phyloP scores from a whole-genome alignment of 2,113 vertebrate genomes.

The Furnarius figulus region DNA sequence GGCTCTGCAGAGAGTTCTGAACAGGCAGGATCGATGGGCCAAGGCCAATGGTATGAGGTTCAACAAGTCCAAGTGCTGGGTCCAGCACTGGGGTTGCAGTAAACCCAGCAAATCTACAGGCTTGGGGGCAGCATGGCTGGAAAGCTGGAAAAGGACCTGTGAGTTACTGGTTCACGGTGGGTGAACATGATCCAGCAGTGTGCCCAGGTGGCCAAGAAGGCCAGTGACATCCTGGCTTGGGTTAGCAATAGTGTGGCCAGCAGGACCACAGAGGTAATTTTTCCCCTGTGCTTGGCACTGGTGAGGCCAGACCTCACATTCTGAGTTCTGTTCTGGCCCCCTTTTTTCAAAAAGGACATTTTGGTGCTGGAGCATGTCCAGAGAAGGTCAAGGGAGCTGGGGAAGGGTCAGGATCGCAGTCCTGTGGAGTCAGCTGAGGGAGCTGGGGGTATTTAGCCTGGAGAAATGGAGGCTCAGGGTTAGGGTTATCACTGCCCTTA shows the following conservation, averaged over 20 bases:
- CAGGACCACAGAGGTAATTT: neutral
- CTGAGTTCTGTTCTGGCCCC: neutral
- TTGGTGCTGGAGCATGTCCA: neutral
- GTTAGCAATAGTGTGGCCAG: neutral
- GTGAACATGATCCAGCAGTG: neutral
- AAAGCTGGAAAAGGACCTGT: neutral
- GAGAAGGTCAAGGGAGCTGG: neutral
- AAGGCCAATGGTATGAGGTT: neutral
- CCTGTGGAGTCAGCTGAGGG: neutral
- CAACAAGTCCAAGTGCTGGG: fast-evolving
- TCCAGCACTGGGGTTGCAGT: neutral
- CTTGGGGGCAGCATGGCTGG: neutral
- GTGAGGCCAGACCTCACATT: neutral
- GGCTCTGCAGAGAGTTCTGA: neutral
- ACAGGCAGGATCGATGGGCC: neutral
- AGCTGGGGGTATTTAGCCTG: neutral
- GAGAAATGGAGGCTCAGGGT: neutral
- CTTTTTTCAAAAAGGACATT: neutral
- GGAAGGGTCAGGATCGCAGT: neutral
- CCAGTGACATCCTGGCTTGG: neutral
- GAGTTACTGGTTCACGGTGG: neutral
- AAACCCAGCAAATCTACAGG: neutral
- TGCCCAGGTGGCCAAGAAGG: neutral
- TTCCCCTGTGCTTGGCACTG: neutral
- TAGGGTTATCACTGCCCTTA: neutral